Base-by-base conservation (phyloP, 1,140 invertebrate species). In the Pogonognathellus flavescens region DNA sequence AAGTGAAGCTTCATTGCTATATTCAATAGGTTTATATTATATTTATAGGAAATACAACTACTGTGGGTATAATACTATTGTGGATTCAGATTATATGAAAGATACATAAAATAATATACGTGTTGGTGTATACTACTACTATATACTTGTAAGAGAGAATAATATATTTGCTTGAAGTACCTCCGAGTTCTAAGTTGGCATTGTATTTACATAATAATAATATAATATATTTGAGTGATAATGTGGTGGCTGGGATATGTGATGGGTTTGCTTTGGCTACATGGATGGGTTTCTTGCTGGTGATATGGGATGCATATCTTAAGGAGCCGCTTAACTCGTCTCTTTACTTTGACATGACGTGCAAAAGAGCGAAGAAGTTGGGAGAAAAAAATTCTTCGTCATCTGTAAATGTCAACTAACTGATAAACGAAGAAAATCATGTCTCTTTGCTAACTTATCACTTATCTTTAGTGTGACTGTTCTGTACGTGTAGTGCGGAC, bases 401-500 rank as follows among this genome's bases (percentile, higher is more conserved):
- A 76, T 76, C 70, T 76, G 70, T 76, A 76, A 76, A 76, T 50
- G 70, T 76, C 70, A 76, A 14, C 41, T 6, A 76, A 49, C 70
- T 76, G 70, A 76, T 76, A 76, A 76, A 76, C 25, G 70, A 76
- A 76, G 70, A 11, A 49, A 76, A 76, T 76, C 70, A 50, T 76
- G n/a, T 72, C 41, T 31, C 16, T 41, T 76, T 8, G 70, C n/a
- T 18, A 76, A n/a, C 70, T 25, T 31, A 76, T 76, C 70, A 76
- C 31, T 41, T n/a, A 49, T 41, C 31, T 41, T 41, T 41, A 76
- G 16, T 50, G 41, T 76, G 11, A 76, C n/a, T 76, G 31, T 76
- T 14, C 70, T 49, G 53, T 41, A 6, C 31, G 31, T 66, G 25
- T 11, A 66, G 62, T 66, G 22, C 62, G 9, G 41, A 6, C 16